Evolutionary conservation across 2,888 invertebrate species (phyloP).

Genomic region (Idaea straminata): DNA sequence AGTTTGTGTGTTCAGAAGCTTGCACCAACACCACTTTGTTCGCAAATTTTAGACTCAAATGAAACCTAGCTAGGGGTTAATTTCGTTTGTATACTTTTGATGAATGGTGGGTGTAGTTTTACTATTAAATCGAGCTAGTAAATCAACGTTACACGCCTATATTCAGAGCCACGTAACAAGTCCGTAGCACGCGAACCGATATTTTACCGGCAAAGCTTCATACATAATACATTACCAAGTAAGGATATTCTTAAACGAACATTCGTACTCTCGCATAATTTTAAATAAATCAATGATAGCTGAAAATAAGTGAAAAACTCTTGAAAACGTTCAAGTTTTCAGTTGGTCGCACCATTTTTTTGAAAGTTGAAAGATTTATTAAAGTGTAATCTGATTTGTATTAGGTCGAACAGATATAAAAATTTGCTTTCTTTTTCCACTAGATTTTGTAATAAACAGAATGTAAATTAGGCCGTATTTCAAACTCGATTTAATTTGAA

Average conservation of each 20-base stretch:
- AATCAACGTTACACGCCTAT: constrained; percentile 38
- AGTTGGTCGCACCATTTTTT: neutral
- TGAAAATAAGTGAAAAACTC: constrained; percentile 21
- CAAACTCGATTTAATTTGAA: neutral
- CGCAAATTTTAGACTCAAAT: constrained; percentile 10
- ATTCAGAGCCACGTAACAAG: constrained; percentile 50
- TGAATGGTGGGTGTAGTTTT: constrained; percentile 18
- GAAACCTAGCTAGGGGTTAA: constrained; percentile 12
- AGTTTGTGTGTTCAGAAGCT: constrained; percentile 5
- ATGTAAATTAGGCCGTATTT: neutral
- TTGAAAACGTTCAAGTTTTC: neutral
- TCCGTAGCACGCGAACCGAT: constrained; percentile 62
- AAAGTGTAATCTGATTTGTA: neutral
- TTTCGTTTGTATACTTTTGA: constrained; percentile 18
- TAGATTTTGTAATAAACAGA: neutral
- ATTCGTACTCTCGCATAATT: constrained; percentile 30
- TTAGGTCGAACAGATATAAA: neutral
- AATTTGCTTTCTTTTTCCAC: neutral
- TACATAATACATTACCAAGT: constrained; percentile 46
- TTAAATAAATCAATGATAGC: constrained; percentile 29
- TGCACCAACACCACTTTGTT: neutral
- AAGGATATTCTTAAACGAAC: constrained; percentile 41
- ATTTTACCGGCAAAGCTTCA: constrained; percentile 53
- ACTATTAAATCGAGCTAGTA: constrained; percentile 22
- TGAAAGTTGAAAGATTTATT: neutral